Evolutionary conservation across 2,113 vertebrate genomes (phyloP), one percentile per base, ranked within the genome.

Genomic region (Engraulis encrasicolus): DNA sequence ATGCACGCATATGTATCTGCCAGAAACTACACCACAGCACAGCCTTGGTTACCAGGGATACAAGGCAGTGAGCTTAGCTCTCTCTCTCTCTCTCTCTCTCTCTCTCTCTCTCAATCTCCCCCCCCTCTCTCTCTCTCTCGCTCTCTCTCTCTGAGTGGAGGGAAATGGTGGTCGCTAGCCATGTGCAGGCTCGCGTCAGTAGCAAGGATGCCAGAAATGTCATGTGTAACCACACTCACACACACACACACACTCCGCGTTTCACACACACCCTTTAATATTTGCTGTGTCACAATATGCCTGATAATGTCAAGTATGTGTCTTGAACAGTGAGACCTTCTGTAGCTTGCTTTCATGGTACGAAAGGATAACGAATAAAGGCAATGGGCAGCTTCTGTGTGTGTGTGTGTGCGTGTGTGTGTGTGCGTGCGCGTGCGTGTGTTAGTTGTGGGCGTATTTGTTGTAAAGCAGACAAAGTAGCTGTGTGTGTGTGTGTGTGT

Each of bases 41-140:
- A 85, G 88, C 86, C 87, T 85, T 88, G 50, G 86, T 87, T 87
- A 87, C 85, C 89, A 85, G 85, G 61, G 80, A 85, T 83, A 86
- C 88, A 87, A 83, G 86, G 87, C 87, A 87, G 89, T n/a, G n/a
- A n/a, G n/a, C n/a, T n/a, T n/a, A n/a, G n/a, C n/a, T n/a, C n/a
- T n/a, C n/a, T n/a, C n/a, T n/a, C n/a, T n/a, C n/a, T n/a, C n/a
- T n/a, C n/a, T n/a, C n/a, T n/a, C n/a, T n/a, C n/a, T n/a, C n/a
- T n/a, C n/a, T n/a, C n/a, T n/a, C n/a, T n/a, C n/a, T n/a, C n/a
- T n/a, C n/a, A n/a, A n/a, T n/a, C n/a, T n/a, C n/a, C n/a, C n/a
- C n/a, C n/a, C n/a, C n/a, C n/a, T n/a, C n/a, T n/a, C n/a, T n/a
- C n/a, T n/a, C n/a, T n/a, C n/a, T n/a, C n/a, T n/a, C n/a, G n/a